Evolutionary conservation across 2,888 invertebrate genomes (phyloP).

Genomic region (Cephus sareptanus): DNA sequence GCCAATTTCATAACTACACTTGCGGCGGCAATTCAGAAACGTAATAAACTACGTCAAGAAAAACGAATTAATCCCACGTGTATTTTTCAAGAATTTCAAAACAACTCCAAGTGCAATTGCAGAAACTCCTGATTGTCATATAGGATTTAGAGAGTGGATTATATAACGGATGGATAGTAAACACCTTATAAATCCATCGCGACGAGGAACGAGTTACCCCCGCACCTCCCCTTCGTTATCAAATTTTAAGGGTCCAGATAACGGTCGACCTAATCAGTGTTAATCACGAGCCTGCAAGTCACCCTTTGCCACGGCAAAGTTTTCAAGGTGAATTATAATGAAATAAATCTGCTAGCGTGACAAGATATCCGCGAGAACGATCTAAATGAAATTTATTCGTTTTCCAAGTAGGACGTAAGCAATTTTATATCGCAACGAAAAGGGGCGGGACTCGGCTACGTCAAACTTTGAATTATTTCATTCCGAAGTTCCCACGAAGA

Average conservation of each 20-base stretch:
- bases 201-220: too few species aligned
- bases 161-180: too few species aligned
- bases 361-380: not conserved
- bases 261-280: not conserved
- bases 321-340: not conserved
- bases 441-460: not conserved
- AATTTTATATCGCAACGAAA: not conserved
- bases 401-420: not conserved
- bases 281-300: not conserved
- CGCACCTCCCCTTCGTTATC: not conserved
- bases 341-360: not conserved
- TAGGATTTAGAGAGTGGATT: too few species aligned
- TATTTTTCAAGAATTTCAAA: not conserved
- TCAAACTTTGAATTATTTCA: not conserved
- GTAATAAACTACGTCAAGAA: not conserved
- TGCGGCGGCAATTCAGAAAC: not conserved
- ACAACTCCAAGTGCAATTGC: too few species aligned
- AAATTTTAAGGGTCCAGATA: not conserved
- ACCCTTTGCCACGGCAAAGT: not conserved
- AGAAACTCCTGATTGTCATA: not conserved
- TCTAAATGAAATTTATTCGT: not conserved
- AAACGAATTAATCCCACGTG: not conserved
- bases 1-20: not conserved
- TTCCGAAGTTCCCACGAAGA: not conserved
- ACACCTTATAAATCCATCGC: too few species aligned